A percentile compares a stretch with the other conserved stretches of the same genome.
phyloP scores from a whole-genome alignment of 2,113 vertebrate genomes.

The Odocoileus virginianus region DNA sequence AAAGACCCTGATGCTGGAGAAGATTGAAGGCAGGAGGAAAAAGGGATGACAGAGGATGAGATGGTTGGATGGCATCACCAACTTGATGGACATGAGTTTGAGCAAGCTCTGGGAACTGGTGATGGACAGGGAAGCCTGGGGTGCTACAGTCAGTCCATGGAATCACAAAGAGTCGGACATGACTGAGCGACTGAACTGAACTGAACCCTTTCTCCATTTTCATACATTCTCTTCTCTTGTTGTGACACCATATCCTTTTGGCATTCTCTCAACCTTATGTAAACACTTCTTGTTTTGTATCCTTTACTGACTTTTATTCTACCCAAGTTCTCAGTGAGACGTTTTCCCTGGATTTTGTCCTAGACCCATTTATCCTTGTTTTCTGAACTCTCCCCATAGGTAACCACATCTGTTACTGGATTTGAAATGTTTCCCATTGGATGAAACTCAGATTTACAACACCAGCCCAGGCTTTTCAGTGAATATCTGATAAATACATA shows the following conservation, averaged over 20 bases:
- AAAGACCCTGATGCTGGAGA: not conserved
- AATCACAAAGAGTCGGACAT: accelerated
- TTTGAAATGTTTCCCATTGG: not conserved
- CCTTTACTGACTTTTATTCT: not conserved
- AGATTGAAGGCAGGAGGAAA: not conserved
- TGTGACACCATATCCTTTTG: not conserved
- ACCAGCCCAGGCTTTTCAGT: not conserved
- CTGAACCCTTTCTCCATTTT: not conserved
- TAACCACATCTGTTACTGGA: not conserved
- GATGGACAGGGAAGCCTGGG: not conserved
- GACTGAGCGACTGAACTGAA: not conserved
- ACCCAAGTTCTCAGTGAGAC: not conserved
- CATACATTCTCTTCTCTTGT: not conserved
- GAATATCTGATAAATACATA: not conserved
- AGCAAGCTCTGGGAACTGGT: not conserved
- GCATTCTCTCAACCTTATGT: not conserved
- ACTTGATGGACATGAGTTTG: not conserved
- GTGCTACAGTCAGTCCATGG: not conserved
- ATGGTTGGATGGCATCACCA: not conserved
- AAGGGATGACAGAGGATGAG: not conserved
- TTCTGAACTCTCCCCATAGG: not conserved
- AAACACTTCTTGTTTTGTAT: not conserved
- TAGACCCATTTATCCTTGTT: not conserved
- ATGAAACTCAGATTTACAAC: not conserved
- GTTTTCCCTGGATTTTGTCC: not conserved